Evolutionary conservation across 2,113 vertebrate species (phyloP).

Genomic region (Naja naja): DNA sequence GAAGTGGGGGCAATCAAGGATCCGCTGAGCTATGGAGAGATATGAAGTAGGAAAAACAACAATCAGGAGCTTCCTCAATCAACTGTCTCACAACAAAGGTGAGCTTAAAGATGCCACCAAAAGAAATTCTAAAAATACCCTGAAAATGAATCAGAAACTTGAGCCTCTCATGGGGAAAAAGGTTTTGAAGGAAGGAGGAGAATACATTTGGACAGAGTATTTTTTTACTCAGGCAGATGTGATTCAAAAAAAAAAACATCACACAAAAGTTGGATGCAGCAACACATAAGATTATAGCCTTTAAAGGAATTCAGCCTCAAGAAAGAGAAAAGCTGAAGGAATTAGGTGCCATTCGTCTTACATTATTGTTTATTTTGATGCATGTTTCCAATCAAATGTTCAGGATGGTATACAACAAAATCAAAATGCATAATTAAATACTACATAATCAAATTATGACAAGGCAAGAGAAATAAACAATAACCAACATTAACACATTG

Average conservation of each 20-base stretch:
- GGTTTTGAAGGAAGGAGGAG: not conserved
- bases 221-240: not conserved
- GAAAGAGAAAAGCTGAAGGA: not conserved
- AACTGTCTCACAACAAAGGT: not conserved
- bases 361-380: not conserved
- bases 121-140: not conserved
- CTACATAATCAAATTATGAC: not conserved
- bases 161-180: not conserved
- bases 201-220: not conserved
- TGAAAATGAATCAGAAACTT: not conserved
- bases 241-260: not conserved
- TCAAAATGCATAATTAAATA: slow-evolving; percentile 1
- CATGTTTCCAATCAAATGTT: not conserved
- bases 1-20: not conserved
- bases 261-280: not conserved
- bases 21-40: not conserved
- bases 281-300: not conserved
- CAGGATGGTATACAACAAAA: not conserved
- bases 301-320: not conserved
- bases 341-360: not conserved
- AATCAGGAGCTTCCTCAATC: not conserved
- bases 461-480: not conserved
- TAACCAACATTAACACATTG: not conserved
- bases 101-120: not conserved
- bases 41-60: not conserved